Evolutionary conservation across 2,113 vertebrate genomes (phyloP).

Genomic region (Anhinga rufa): DNA sequence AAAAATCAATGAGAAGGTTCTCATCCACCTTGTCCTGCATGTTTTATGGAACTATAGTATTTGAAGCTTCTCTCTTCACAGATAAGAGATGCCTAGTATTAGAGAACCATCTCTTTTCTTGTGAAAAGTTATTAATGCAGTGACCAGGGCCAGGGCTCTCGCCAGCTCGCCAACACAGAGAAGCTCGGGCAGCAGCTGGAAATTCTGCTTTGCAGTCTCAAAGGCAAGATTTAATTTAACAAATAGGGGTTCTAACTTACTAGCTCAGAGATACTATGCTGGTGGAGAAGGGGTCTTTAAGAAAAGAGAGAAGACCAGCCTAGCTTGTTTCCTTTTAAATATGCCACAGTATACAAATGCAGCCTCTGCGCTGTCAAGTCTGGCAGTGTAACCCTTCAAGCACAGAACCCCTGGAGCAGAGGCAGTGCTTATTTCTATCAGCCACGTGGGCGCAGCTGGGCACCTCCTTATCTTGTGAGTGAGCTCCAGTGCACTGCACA

Average conservation of each 20-base stretch:
- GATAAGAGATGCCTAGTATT: background rate
- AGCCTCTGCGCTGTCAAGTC: background rate
- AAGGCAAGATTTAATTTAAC: background rate
- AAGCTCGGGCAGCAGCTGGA: background rate
- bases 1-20: background rate
- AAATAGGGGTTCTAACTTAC: background rate
- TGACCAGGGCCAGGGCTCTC: background rate
- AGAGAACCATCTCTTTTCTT: background rate
- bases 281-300: background rate
- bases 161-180: background rate
- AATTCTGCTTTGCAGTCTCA: background rate
- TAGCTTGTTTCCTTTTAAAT: background rate
- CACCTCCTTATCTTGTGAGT: background rate
- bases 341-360: background rate
- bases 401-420: background rate
- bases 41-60: background rate
- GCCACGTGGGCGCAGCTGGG: background rate
- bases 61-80: background rate
- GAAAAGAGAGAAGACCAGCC: background rate
- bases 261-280: background rate
- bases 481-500: background rate
- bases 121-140: background rate
- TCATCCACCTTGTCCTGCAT: background rate
- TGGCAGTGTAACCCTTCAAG: background rate
- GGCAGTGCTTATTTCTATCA: background rate